phyloP scores from a whole-genome alignment of 2,113 vertebrate genomes.

The Regulus satrapa region DNA sequence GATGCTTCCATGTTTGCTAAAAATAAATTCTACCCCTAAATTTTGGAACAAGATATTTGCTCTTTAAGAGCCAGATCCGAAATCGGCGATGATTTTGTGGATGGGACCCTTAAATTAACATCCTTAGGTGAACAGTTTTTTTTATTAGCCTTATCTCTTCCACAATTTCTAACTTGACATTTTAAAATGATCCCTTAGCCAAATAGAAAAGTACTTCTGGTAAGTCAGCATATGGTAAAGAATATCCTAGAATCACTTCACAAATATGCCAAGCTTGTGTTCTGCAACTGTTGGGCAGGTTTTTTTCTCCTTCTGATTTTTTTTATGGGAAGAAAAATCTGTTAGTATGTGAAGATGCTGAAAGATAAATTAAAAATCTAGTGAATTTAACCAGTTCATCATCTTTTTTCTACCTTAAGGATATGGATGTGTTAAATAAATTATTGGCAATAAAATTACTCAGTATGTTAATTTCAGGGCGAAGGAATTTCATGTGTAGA shows the following conservation, averaged over 20 bases:
- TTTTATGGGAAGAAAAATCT: constrained; percentile 42
- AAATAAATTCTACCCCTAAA: constrained; percentile 47
- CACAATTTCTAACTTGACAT: constrained; percentile 52
- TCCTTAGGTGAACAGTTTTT: background rate
- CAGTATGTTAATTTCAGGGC: background rate
- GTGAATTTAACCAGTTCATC: background rate
- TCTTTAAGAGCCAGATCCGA: background rate
- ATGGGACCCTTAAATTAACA: constrained; percentile 5
- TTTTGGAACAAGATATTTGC: constrained; percentile 2
- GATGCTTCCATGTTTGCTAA: constrained; percentile 41
- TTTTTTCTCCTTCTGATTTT: constrained; percentile 33
- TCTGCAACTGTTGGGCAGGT: constrained; percentile 46
- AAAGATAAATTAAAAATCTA: constrained; percentile 5
- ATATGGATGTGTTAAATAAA: background rate
- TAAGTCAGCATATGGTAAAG: constrained; percentile 62
- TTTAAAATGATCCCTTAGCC: constrained; percentile 57
- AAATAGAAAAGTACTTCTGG: constrained; percentile 52
- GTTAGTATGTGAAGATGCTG: constrained; percentile 9
- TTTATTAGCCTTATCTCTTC: constrained; percentile 23
- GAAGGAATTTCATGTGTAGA: background rate
- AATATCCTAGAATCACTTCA: constrained; percentile 60
- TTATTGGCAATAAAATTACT: background rate
- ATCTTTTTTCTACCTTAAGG: background rate
- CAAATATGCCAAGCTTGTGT: constrained; percentile 62
- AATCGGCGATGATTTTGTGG: background rate